Evolutionary conservation across 2,888 invertebrate genomes (phyloP).

Genomic region (Hartigia nigra): DNA sequence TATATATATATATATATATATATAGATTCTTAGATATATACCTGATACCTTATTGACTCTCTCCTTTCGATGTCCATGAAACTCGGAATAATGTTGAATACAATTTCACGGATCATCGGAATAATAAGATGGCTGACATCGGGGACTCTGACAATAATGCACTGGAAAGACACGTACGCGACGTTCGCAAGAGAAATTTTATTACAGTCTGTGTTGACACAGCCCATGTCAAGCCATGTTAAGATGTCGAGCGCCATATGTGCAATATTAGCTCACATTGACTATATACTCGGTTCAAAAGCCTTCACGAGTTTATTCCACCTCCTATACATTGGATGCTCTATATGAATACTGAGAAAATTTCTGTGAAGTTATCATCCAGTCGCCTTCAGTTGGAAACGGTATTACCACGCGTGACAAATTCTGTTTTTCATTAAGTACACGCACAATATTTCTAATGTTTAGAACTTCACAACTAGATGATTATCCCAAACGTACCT

Average conservation of each 20-base stretch:
- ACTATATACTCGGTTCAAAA: background rate
- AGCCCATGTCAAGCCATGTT: constrained; percentile 34
- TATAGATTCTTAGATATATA: background rate
- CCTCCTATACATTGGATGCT: background rate
- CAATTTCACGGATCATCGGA: constrained; percentile 11
- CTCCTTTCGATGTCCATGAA: background rate
- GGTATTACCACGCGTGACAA: background rate
- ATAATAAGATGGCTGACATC: constrained; percentile 5
- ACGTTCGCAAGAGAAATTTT: constrained; percentile 35
- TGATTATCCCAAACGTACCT: background rate
- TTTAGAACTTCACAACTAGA: background rate
- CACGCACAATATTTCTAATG: background rate
- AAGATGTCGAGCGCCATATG: constrained; percentile 50
- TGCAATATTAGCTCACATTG: constrained; percentile 26
- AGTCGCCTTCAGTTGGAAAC: background rate
- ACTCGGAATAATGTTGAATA: constrained; percentile 7
- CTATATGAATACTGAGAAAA: background rate
- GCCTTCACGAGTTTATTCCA: background rate
- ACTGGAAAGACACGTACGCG: constrained; percentile 7
- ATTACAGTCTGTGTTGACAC: constrained; percentile 56
- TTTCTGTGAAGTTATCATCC: background rate
- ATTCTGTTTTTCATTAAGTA: background rate
- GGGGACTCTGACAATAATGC: background rate
- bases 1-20: background rate
- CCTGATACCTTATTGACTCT: background rate